Base-by-base conservation (phyloP, 2,888 invertebrate species). In the Lissocephala sabroskyi region DNA sequence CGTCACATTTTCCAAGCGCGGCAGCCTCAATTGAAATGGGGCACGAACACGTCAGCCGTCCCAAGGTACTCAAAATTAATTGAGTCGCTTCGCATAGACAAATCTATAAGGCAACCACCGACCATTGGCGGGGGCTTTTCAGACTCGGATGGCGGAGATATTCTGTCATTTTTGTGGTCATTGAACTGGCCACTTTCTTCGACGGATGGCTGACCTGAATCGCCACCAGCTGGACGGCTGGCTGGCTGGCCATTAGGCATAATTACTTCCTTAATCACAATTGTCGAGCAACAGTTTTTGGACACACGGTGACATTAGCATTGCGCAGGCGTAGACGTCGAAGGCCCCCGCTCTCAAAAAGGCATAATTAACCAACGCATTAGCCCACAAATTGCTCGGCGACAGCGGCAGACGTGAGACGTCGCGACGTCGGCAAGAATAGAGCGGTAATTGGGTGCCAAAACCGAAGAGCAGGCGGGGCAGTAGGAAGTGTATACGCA, bases 241-340 rank as follows among this genome's bases (percentile, higher is more conserved):
- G n/a, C n/a, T n/a, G n/a, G n/a, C n/a, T 35, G 44, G 56, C 56
- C 61, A 65, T 65, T 65, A 65, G 51, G 36, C 51, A 49, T 62
- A 65, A 65, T 65, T 65, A 58, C 65, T 65, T 62, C 65, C 65
- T 47, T 59, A 62, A 62, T 59, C 45, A 50, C 52, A 43, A 50
- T 56, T 52, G 49, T 54, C 52, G 36, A 17, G 45, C 37, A 23
- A 16, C 5, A 30, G 13, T 32, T 10, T 18, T 9, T 4, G n/a
- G n/a, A n/a, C n/a, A n/a, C n/a, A n/a, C n/a, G n/a, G n/a, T 11
- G 26, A 4, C 41, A 59, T 52, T 59, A 52, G 44, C 54, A 65
- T 65, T 66, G 56, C 57, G 64, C 67, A 62, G 56, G 67, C 66
- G 66, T 64, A 66, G 41, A 16, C 32, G 26, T 30, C 14, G 16